Conservation (phyloP, 2,797 vertebrate genomes). For the Sebastes trivittatus region DNA sequence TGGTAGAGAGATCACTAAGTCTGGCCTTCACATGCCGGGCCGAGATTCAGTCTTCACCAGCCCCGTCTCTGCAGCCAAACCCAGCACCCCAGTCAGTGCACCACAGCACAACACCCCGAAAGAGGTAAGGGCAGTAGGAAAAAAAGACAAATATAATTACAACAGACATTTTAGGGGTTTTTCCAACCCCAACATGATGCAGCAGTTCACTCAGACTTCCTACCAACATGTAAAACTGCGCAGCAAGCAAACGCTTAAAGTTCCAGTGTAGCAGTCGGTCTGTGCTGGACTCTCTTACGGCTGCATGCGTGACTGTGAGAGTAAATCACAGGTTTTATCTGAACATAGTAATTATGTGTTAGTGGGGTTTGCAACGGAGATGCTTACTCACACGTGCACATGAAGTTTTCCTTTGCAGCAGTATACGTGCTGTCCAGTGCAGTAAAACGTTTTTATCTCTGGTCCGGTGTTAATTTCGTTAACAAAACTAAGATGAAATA, state of each 20-base stretch:
- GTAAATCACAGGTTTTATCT: constrained; percentile 50
- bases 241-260: not conserved
- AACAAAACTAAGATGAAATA: too few relatives aligned
- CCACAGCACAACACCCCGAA: constrained; percentile 90
- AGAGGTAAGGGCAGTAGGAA: constrained; percentile 86
- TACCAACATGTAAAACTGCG: not conserved
- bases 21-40: constrained; percentile 91
- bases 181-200: not conserved
- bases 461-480: too few relatives aligned
- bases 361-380: constrained; percentile 16
- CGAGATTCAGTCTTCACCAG: constrained; percentile 98
- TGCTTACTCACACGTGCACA: not conserved
- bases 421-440: not conserved
- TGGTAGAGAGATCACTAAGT: constrained; percentile 90
- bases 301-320: not conserved
- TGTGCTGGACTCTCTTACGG: not conserved
- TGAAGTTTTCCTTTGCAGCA: constrained; percentile 1
- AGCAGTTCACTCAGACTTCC: not conserved
- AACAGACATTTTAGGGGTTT: not conserved
- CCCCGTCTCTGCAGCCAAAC: constrained; percentile 95
- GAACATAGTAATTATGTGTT: constrained; percentile 48
- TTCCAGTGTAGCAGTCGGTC: not conserved
- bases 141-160: not conserved
- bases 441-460: not conserved
- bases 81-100: constrained; percentile 88